Evolutionary conservation across 2,113 vertebrate species (phyloP).

Genomic region (Nycticorax nycticorax): DNA sequence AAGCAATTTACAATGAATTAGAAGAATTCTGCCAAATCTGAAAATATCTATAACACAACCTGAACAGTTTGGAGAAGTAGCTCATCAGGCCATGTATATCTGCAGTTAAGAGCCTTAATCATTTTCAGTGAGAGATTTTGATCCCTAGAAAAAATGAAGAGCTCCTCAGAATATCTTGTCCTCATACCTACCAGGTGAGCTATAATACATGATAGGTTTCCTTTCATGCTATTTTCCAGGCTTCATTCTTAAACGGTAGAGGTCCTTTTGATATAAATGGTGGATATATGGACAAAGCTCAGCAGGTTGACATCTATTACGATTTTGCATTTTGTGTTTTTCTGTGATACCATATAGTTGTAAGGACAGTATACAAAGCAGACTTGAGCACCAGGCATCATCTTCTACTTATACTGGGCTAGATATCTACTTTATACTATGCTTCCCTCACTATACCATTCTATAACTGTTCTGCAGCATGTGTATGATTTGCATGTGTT

Average conservation of each 20-base stretch:
- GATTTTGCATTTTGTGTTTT: not conserved
- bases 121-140: not conserved
- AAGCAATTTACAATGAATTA: not conserved
- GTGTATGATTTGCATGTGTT: not conserved
- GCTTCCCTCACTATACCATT: not conserved
- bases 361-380: not conserved
- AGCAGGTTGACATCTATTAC: not conserved
- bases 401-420: not conserved
- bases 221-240: not conserved
- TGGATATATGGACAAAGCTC: not conserved
- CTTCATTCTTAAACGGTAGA: not conserved
- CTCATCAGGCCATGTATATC: not conserved
- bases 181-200: not conserved
- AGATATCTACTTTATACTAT: not conserved
- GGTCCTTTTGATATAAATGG: not conserved
- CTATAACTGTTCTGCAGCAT: not conserved
- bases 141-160: not conserved
- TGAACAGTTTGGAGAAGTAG: not conserved
- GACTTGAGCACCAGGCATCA: not conserved
- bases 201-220: not conserved
- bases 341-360: not conserved
- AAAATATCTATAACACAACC: not conserved
- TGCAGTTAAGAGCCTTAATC: not conserved
- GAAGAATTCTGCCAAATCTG: not conserved
- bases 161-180: not conserved